Evolutionary conservation across 2,888 invertebrate genomes (phyloP).

Genomic region (Xanthorhoe designata): DNA sequence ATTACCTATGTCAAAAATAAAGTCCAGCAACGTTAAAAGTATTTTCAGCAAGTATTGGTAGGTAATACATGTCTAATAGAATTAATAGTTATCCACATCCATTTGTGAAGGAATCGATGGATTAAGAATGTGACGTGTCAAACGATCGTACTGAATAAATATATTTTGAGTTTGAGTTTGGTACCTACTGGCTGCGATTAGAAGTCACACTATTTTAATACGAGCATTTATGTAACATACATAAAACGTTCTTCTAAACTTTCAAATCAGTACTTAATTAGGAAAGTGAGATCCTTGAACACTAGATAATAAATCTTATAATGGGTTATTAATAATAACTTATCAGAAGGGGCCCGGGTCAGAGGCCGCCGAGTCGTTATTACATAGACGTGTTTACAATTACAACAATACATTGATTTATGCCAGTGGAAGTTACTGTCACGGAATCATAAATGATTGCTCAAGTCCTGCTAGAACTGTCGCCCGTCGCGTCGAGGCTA

Average conservation of each 20-base stretch:
- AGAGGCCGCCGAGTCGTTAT: slow-evolving; percentile 9
- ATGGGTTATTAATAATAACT: slow-evolving; percentile 5
- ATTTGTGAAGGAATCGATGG: no score
- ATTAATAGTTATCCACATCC: not conserved
- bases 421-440: slow-evolving; percentile 19
- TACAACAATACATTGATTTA: slow-evolving; percentile 23
- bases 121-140: no score
- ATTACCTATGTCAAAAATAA: slow-evolving; percentile 14
- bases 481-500: not conserved
- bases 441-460: slow-evolving; percentile 10
- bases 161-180: no score
- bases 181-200: no score
- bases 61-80: not conserved
- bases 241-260: no score
- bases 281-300: not conserved
- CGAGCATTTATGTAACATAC: no score
- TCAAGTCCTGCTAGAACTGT: slow-evolving; percentile 1
- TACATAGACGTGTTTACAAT: slow-evolving; percentile 17
- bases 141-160: no score
- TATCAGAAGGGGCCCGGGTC: slow-evolving; percentile 22
- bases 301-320: not conserved
- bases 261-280: not conserved
- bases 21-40: not conserved
- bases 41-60: not conserved
- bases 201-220: no score